Conservation (phyloP, 2,113 vertebrate species). For the Bagarius yarrelli region DNA sequence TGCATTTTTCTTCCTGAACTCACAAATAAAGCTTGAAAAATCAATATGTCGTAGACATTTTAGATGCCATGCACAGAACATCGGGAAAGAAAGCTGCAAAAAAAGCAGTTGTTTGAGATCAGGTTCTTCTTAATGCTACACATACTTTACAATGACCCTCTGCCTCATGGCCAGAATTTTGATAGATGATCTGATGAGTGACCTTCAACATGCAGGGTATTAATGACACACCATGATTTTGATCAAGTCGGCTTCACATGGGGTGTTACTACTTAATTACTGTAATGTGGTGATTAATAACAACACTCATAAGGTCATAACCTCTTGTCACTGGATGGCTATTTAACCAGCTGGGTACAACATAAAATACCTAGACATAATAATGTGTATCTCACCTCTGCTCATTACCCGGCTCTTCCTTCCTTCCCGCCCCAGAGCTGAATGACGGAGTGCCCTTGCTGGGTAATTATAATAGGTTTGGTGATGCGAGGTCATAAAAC, state of each 20-base stretch:
- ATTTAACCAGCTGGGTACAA: conserved; percentile 54
- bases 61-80: neutral
- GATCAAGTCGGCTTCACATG: conserved; percentile 59
- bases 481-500: conserved; percentile 75
- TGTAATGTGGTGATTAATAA: conserved; percentile 74
- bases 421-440: conserved; percentile 51
- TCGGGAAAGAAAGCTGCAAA: neutral
- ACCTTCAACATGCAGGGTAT: conserved; percentile 68
- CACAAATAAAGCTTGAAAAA: neutral
- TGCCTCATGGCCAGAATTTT: conserved; percentile 6
- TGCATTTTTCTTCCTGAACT: neutral
- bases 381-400: conserved; percentile 47
- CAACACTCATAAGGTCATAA: conserved; percentile 66
- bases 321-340: conserved; percentile 50
- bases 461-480: conserved; percentile 77
- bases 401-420: neutral
- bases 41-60: neutral
- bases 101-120: neutral
- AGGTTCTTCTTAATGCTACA: neutral
- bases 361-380: conserved; percentile 44
- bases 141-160: neutral
- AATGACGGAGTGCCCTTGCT: conserved; percentile 77
- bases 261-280: conserved; percentile 68
- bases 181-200: conserved; percentile 51
- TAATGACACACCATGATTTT: conserved; percentile 64